Base-by-base conservation (phyloP, 2,113 vertebrate species). In the Upupa epops region DNA sequence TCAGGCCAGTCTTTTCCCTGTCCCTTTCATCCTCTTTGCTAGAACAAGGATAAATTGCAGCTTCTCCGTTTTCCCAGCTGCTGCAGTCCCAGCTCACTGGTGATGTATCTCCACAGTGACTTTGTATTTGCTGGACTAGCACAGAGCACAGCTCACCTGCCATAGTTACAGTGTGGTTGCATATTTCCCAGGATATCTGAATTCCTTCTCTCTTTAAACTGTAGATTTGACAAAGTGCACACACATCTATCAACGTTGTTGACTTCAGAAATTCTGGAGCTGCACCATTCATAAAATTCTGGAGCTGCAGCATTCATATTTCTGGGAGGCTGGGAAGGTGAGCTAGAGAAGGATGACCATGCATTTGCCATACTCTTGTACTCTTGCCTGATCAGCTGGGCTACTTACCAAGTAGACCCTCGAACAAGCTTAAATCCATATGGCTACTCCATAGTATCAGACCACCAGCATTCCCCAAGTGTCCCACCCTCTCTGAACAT, bases 121-220 rank as follows among this genome's bases (percentile, higher is more conserved):
- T 89, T 80, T 22, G 5, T 69, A 15, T 59, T 68, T 65, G 45
- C 51, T 1, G 3, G 54, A 75, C 54, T 52, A 40, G 70, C 77
- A 20, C 54, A 37, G 21, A 34, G 80, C 40, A 76, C 22, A 77
- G 52, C 79, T 71, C 20, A 49, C 45, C 10, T 31, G 58, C 73
- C 55, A 42, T 49, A 66, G 40, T 36, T 54, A 49, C 22, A 46
- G 36, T 13, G 69, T 32, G 73, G 20, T 36, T 90, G 66, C 68
- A 70, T 52, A 56, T 90, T 78, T 93, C 86, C 80, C 89, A 93
- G 86, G 92, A 80, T 32, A 76, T 15, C 32, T 79, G 76, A 92
- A 80, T 80, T 48, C 29, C 37, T 60, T 52, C n/a, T 42, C 25
- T 60, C 52, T 77, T 55, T 37, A 66, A 83, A 63, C 42, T 5